Conservation (phyloP, 2,113 vertebrate genomes). For the Dromaius novaehollandiae region DNA sequence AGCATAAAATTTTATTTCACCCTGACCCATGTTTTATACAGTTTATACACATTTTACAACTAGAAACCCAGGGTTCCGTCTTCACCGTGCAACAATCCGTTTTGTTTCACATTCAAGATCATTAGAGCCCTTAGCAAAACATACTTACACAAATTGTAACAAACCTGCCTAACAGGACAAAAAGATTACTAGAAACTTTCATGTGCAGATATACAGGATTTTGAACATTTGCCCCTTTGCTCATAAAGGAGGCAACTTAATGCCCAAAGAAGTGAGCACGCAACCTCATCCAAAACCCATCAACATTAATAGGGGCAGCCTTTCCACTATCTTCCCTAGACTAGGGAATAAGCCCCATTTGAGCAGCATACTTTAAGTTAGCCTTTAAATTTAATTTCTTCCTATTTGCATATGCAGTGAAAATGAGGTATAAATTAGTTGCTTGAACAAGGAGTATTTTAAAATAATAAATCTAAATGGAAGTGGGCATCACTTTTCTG, state of each 20-base stretch:
- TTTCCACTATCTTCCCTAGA: neutral
- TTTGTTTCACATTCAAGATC: neutral
- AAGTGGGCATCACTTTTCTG: neutral
- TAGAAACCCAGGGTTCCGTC: constrained; percentile 29
- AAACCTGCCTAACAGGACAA: neutral
- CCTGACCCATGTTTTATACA: constrained; percentile 56
- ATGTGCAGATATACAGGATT: neutral
- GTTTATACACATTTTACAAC: constrained; percentile 65
- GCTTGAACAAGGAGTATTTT: neutral
- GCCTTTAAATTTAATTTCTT: neutral
- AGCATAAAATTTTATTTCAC: constrained; percentile 71
- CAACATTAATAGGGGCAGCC: fast-evolving
- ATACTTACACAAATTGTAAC: neutral
- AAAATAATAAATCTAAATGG: neutral
- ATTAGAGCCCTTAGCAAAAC: constrained; percentile 66
- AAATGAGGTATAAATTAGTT: neutral
- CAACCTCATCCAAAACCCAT: neutral
- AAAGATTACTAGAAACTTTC: neutral
- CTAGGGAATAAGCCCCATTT: neutral
- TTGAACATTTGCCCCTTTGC: neutral
- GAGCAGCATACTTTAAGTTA: neutral
- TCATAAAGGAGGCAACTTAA: neutral
- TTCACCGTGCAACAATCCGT: neutral
- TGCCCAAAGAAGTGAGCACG: neutral
- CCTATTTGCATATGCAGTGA: neutral